phyloP scores from a whole-genome alignment of 2,113 vertebrate species.

The Nannospalax galili region DNA sequence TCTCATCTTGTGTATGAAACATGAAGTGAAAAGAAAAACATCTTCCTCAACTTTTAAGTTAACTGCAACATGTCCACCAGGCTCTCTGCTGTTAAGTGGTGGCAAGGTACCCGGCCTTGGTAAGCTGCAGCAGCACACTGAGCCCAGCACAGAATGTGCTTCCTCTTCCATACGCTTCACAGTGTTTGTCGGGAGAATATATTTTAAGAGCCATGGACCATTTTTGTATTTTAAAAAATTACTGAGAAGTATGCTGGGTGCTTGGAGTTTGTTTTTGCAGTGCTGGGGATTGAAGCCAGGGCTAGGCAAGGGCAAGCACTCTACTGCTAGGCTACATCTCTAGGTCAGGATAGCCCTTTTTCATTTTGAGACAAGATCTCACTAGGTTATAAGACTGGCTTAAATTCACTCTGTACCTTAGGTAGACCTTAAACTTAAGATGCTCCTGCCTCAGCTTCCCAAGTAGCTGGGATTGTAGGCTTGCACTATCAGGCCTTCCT shows the following conservation, averaged over 20 bases:
- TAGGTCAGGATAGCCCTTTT: too few species aligned
- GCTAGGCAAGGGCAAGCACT: too few species aligned
- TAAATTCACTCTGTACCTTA: background rate
- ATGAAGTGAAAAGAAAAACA: conserved; percentile 1
- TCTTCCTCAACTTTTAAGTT: background rate
- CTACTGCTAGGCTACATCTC: too few species aligned
- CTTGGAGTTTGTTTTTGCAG: background rate
- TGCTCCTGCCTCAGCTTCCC: background rate
- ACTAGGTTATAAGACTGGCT: background rate
- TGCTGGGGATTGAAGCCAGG: background rate
- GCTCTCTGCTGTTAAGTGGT: background rate
- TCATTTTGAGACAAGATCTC: background rate
- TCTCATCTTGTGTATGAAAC: conserved; percentile 27
- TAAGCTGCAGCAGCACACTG: background rate
- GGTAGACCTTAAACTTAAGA: background rate
- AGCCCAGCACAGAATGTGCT: background rate
- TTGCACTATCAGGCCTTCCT: background rate
- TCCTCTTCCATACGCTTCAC: background rate
- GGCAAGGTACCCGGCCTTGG: background rate
- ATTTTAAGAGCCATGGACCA: background rate
- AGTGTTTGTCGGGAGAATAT: background rate
- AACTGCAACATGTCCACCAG: background rate
- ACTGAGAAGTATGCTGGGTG: background rate
- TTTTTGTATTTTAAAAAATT: conserved; percentile 5
- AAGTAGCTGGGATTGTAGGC: background rate